Conservation (phyloP, 2,113 vertebrate species). For the Pionites leucogaster region DNA sequence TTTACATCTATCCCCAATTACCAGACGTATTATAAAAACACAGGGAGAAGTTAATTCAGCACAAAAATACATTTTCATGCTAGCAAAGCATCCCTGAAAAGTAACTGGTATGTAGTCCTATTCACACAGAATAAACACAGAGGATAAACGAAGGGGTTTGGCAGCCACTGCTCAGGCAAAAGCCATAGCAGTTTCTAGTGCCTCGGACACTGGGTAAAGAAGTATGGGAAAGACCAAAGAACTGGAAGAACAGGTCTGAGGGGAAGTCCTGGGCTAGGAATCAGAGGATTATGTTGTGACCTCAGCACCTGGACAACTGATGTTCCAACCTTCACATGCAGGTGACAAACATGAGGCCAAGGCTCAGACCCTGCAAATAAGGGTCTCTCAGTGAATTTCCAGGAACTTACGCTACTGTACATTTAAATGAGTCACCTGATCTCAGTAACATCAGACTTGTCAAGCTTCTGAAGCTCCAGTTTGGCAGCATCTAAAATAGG, state of each 20-base stretch:
- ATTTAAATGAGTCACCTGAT: slow-evolving; percentile 79
- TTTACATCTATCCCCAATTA: neutral
- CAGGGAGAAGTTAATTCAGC: neutral
- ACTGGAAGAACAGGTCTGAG: neutral
- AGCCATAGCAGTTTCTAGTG: neutral
- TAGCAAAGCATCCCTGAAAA: neutral
- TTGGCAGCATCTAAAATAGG: slow-evolving; percentile 90
- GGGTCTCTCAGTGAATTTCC: neutral
- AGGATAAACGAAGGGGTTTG: neutral
- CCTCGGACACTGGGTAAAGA: neutral
- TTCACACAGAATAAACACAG: neutral
- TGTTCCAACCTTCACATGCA: neutral
- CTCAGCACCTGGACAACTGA: neutral
- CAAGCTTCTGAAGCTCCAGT: slow-evolving; percentile 88
- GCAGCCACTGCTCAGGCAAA: neutral
- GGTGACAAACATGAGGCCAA: neutral
- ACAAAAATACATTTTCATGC: neutral
- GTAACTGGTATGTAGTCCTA: neutral
- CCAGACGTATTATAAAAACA: neutral
- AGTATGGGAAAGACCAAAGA: neutral
- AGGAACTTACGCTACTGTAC: neutral
- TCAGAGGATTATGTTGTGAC: neutral
- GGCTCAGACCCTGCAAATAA: neutral
- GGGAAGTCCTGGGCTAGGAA: neutral
- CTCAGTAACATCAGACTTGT: slow-evolving; percentile 94